A percentile compares a stretch with the other conserved stretches of the same genome.
phyloP scores from a whole-genome alignment of 2,113 vertebrate species.

The Dicentrarchus labrax region DNA sequence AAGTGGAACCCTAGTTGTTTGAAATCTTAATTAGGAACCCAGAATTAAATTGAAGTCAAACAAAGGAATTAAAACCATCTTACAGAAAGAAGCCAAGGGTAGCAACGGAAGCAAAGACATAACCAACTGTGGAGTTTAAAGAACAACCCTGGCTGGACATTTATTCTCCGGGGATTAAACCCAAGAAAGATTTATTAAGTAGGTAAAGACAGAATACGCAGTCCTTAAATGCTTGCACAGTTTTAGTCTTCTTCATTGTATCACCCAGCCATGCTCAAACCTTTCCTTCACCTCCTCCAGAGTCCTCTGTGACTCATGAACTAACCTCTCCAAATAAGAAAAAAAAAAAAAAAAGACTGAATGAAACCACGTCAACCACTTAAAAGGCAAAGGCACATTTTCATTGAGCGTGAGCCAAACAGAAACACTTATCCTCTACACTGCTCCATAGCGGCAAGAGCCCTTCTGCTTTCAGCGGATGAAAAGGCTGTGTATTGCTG shows the following conservation, averaged over 20 bases:
- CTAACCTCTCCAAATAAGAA: slow-evolving; percentile 31
- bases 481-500: not conserved
- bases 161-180: not conserved
- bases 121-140: not conserved
- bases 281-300: slow-evolving; percentile 18
- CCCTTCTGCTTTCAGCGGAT: not conserved
- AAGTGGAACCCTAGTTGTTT: not conserved
- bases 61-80: slow-evolving; percentile 3
- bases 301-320: slow-evolving; percentile 36
- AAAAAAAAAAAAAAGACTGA: slow-evolving; percentile 15
- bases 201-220: slow-evolving; percentile 11
- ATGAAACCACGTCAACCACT: slow-evolving; percentile 52
- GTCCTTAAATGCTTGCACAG: not conserved
- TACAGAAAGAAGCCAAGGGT: not conserved
- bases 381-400: slow-evolving; percentile 53
- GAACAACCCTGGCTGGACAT: not conserved
- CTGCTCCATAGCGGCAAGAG: slow-evolving; percentile 1
- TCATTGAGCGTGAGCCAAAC: slow-evolving; percentile 46
- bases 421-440: slow-evolving; percentile 27
- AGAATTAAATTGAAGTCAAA: not conserved
- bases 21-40: not conserved
- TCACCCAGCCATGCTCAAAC: not conserved
- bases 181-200: slow-evolving; percentile 11
- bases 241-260: not conserved
- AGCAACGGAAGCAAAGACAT: not conserved